phyloP scores from a whole-genome alignment of 2,888 invertebrate genomes.

The Myopa testacea region DNA sequence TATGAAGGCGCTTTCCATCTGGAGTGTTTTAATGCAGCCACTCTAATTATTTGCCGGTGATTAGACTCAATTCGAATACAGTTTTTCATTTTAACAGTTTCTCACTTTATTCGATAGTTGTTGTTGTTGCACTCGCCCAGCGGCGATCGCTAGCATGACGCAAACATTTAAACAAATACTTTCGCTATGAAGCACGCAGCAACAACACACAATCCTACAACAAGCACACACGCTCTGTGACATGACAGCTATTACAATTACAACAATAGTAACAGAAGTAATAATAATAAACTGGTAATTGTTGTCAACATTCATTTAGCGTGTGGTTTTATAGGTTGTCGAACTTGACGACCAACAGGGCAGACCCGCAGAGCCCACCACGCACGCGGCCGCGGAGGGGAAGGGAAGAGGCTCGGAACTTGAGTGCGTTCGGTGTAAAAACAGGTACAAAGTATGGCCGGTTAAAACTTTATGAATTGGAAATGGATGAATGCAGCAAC shows the following conservation, averaged over 20 bases:
- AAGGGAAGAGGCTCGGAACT: too few relatives aligned
- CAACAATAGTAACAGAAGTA: neutral
- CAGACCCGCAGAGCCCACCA: too few relatives aligned
- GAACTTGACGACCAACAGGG: conserved; percentile 25
- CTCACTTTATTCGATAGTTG: neutral
- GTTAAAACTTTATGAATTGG: too few relatives aligned
- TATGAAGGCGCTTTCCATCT: too few relatives aligned
- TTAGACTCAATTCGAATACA: neutral
- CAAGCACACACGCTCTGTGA: neutral
- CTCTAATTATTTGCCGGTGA: neutral
- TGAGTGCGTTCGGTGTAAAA: too few relatives aligned
- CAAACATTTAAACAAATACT: conserved; percentile 1
- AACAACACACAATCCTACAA: neutral
- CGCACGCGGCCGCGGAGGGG: too few relatives aligned
- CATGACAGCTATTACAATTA: neutral
- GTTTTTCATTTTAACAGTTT: conserved; percentile 7
- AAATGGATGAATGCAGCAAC: too few relatives aligned
- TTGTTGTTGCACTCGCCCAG: neutral
- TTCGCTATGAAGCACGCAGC: neutral
- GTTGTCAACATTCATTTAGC: conserved; percentile 63
- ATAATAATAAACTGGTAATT: neutral
- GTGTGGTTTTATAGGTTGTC: conserved; percentile 51
- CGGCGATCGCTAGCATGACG: neutral
- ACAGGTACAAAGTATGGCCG: too few relatives aligned
- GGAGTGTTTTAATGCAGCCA: neutral